Evolutionary conservation across 2,888 invertebrate species (phyloP), one percentile per base, ranked within the genome.

Genomic region (Amaurobius ferox): DNA sequence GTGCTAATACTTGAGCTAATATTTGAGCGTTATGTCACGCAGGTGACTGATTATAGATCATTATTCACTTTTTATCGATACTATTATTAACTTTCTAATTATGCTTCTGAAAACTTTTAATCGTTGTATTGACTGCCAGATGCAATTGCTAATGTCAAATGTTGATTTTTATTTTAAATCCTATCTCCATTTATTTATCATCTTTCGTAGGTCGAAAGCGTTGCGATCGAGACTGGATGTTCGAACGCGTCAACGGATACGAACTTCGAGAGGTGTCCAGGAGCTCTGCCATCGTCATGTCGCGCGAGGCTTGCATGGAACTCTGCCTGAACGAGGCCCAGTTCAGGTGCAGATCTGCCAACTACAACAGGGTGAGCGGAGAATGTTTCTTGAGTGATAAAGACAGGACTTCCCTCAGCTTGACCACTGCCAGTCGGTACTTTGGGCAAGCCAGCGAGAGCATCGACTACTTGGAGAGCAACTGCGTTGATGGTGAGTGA

Each of bases 171-270:
- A n/a, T n/a, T n/a, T n/a, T n/a, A n/a, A n/a, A n/a, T n/a, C n/a
- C n/a, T n/a, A n/a, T n/a, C n/a, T n/a, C n/a, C n/a, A n/a, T n/a
- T 48, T 1, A 16, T 48, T 13, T 16, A 0, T 16, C 29, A 5
- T 19, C 29, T 3, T 55, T 35, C 44, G 0, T 48, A 87, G 87
- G 89, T 88, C 62, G 89, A 89, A 32, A 74, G 55, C 39, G 55
- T 2, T 97, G 97, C 92, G 95, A 96, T 90, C 93, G 96, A 89
- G 96, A 97, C 81, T 97, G 97, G 97, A 96, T 96, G 93, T 96
- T 97, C 92, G 97, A 97, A 93, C 94, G 97, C 90, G 97, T 97
- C 83, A 96, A 96, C 91, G 96, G 95, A 90, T 95, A 96, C 92
- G 94, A 95, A 90, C 94, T 97, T 89, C 94, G 94, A 90, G 95